Evolutionary conservation across 2,113 vertebrate genomes (phyloP), one percentile per base, ranked within the genome.

Genomic region (Semnopithecus entellus): DNA sequence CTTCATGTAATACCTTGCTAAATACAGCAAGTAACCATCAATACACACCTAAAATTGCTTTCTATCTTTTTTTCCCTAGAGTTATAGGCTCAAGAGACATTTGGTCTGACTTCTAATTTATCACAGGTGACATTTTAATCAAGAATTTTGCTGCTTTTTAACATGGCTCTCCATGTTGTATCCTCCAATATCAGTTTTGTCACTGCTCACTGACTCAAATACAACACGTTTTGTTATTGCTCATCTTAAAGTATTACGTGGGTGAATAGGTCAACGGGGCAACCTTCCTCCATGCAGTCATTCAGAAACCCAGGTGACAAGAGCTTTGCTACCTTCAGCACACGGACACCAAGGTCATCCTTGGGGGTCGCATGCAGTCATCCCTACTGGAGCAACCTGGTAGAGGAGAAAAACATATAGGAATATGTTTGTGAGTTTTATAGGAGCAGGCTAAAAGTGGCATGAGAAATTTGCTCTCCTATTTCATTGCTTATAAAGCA

Each of bases 81-180:
- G 61, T 90, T 91, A 68, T 61, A 59, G 72, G 38, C 40, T 70
- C 48, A 32, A 76, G 38, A 93, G 92, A 78, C 83, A 78, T 43
- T 94, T 68, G 81, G 45, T 80, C n/a, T 73, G 68, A 68, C 79
- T 89, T 90, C 70, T 50, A 87, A 40, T 97, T 91, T 61, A 89
- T 94, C 81, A 88, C 35, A 50, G 85, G 23, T 85, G 73, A 91
- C 87, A 91, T 85, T 87, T 94, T 95, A 86, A 94, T 87, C 78
- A 93, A 91, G 68, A 80, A 85, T 93, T 96, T 89, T 66, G 88
- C 59, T 95, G 66, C 64, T 75, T 70, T 95, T 95, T 93, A 96
- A 93, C 75, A 45, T 84, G 84, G 80, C 38, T 91, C 16, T 83
- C 59, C 92, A 91, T 88, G 88, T 94, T 95, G 64, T 89, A 66